phyloP scores from a whole-genome alignment of 2,113 vertebrate genomes.

The Struthidea cinerea region DNA sequence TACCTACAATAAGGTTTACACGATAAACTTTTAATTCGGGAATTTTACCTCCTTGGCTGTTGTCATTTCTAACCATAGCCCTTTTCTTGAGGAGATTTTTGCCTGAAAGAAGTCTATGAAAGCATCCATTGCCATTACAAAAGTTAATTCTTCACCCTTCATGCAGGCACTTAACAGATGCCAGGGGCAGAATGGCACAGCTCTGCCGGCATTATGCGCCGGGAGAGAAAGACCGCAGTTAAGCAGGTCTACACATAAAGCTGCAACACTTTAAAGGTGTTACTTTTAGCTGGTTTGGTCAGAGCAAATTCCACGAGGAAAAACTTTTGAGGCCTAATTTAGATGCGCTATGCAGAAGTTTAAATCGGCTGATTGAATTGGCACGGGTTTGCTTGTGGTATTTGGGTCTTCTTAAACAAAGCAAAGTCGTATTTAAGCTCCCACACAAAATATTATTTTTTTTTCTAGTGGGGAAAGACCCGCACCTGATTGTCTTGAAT shows the following conservation, averaged over 20 bases:
- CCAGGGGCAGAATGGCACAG: slow-evolving; percentile 69
- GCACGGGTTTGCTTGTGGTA: not conserved
- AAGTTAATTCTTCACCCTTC: slow-evolving; percentile 64
- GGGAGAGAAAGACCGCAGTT: slow-evolving; percentile 44
- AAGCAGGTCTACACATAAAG: slow-evolving; percentile 51
- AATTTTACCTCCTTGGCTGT: slow-evolving; percentile 13
- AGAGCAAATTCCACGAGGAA: not conserved
- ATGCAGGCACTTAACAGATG: slow-evolving; percentile 72
- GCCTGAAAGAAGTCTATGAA: slow-evolving; percentile 60
- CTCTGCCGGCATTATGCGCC: slow-evolving; percentile 37
- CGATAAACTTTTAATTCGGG: not conserved
- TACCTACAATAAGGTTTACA: slow-evolving; percentile 14
- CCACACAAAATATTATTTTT: not conserved
- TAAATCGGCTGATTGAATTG: not conserved
- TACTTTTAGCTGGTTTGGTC: slow-evolving; percentile 19
- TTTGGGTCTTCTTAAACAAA: not conserved
- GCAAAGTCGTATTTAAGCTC: not conserved
- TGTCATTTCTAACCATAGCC: not conserved
- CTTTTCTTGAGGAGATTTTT: slow-evolving; percentile 53
- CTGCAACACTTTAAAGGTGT: slow-evolving; percentile 57
- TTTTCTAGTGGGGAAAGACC: not conserved
- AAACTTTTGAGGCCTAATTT: not conserved
- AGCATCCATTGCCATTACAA: slow-evolving; percentile 63
- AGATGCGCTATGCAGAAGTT: not conserved
- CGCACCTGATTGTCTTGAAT: not conserved